These are phyloP conservation scores for Drosophila testacea DNA, from an alignment of 2,888 invertebrate genomes.

Conservation along the genomic window DNA sequence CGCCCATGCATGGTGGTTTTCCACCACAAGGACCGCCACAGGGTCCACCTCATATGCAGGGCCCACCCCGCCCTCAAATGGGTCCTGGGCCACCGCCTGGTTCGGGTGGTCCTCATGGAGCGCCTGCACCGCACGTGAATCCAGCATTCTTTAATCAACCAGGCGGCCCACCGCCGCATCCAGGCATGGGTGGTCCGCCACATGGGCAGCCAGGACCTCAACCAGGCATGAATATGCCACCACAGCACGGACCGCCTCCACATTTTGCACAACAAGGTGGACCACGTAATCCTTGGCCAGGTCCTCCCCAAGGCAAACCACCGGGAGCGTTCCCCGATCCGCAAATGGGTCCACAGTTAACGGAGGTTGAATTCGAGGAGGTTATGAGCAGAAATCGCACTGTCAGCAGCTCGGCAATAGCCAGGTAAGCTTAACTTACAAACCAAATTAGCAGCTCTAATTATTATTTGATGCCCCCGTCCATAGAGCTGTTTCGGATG, in stretches of 20 bases:
- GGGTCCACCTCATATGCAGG: slow-evolving; percentile 90
- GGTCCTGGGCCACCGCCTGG: slow-evolving; percentile 86
- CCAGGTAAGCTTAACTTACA: slow-evolving; percentile 83
- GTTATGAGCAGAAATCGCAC: slow-evolving; percentile 98
- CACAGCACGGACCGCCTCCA: slow-evolving; percentile 89
- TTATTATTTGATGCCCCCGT: neutral
- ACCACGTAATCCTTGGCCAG: slow-evolving; percentile 89
- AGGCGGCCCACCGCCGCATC: slow-evolving; percentile 84
- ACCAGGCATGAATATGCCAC: slow-evolving; percentile 84
- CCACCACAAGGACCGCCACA: slow-evolving; percentile 87
- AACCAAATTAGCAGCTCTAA: neutral
- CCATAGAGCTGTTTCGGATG: slow-evolving; percentile 96
- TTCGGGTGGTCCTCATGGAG: slow-evolving; percentile 86
- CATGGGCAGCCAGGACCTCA: slow-evolving; percentile 86
- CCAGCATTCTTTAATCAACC: slow-evolving; percentile 97
- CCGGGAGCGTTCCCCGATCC: slow-evolving; percentile 84
- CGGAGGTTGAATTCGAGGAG: slow-evolving; percentile 99
- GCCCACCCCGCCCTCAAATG: slow-evolving; percentile 87
- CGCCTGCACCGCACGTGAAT: slow-evolving; percentile 97
- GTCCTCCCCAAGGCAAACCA: slow-evolving; percentile 85
- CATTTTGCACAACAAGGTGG: slow-evolving; percentile 89
- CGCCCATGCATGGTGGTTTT: slow-evolving; percentile 90
- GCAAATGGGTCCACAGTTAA: slow-evolving; percentile 88
- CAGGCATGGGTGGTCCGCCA: slow-evolving; percentile 86
- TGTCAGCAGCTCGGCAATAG: slow-evolving; percentile 98